A percentile compares a stretch with the other conserved stretches of the same genome.
These are phyloP conservation scores for Coenonympha glycerion DNA, from an alignment of 2,888 invertebrate genomes.

Conservation along the genomic window DNA sequence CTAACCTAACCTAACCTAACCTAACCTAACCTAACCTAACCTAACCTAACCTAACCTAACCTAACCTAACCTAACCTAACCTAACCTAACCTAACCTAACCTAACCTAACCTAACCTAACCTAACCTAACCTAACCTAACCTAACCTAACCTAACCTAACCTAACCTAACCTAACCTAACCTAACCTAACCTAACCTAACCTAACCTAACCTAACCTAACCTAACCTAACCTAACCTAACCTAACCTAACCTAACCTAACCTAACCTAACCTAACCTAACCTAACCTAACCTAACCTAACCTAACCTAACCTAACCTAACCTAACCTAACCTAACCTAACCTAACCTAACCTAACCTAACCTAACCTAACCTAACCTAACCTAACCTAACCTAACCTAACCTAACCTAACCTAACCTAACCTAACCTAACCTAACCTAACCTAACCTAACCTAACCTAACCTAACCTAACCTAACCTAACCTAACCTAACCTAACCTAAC, in stretches of 20 bases:
- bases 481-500: conserved; percentile 12
- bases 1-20: conserved; percentile 24
- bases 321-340: conserved; percentile 16
- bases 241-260: conserved; percentile 28
- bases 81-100: conserved; percentile 15
- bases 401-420: conserved; percentile 13
- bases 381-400: conserved; percentile 21
- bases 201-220: conserved; percentile 21
- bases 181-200: background rate
- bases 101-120: conserved; percentile 23
- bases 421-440: conserved; percentile 19
- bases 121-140: conserved; percentile 14
- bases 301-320: conserved; percentile 23
- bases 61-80: conserved; percentile 19
- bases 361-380: conserved; percentile 22
- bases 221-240: conserved; percentile 27
- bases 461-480: conserved; percentile 25
- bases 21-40: conserved; percentile 12
- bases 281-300: conserved; percentile 19
- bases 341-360: conserved; percentile 18
- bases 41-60: conserved; percentile 24
- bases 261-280: conserved; percentile 27
- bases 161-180: conserved; percentile 1
- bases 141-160: conserved; percentile 21
- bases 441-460: conserved; percentile 17